These are phyloP conservation scores for Vanessa cardui DNA, from an alignment of 2,888 invertebrate genomes.

Conservation along the genomic window DNA sequence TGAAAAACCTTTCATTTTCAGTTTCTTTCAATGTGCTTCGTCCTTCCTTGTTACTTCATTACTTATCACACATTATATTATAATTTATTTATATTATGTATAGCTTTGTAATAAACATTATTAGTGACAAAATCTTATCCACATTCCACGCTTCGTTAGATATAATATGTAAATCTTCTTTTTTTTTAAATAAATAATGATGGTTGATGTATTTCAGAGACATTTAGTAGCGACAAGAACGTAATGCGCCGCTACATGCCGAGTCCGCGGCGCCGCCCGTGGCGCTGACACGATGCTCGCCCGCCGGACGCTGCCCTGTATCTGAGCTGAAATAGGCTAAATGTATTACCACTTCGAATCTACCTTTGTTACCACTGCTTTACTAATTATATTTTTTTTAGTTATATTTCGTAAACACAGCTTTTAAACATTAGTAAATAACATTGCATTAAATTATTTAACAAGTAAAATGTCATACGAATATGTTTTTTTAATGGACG, in stretches of 20 bases:
- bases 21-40: slow-evolving; percentile 1
- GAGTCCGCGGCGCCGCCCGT: slow-evolving; percentile 69
- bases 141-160: slow-evolving; percentile 1
- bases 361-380: neutral
- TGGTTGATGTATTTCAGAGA: slow-evolving; percentile 57
- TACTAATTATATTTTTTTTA: no score
- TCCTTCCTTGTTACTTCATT: slow-evolving; percentile 1
- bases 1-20: slow-evolving; percentile 14
- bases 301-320: slow-evolving; percentile 33
- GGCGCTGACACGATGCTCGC: slow-evolving; percentile 65
- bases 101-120: no score
- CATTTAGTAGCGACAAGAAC: slow-evolving; percentile 59
- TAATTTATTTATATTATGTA: no score
- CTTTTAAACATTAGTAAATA: no score
- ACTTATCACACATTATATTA: no score
- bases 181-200: neutral
- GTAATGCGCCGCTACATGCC: slow-evolving; percentile 53
- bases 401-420: no score
- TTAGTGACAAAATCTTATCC: neutral
- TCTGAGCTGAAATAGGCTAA: slow-evolving; percentile 21
- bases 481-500: no score
- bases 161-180: neutral
- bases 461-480: no score
- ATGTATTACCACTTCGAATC: neutral
- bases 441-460: no score